Evolutionary conservation across 2,888 invertebrate genomes (phyloP), one percentile per base, ranked within the genome.

Genomic region (Anticlea derivata): DNA sequence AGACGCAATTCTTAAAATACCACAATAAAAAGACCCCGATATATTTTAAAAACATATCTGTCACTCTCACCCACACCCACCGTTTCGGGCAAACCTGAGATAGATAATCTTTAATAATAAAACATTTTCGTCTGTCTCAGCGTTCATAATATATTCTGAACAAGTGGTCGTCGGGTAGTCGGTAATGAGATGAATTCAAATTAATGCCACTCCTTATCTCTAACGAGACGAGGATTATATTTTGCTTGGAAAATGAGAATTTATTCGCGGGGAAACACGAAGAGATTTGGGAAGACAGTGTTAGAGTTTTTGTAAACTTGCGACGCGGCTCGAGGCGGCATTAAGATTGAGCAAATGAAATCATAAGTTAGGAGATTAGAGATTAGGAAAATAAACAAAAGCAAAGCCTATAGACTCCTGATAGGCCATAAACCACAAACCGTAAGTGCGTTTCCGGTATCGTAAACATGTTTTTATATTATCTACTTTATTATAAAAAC

Each of bases 131-230:
- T 61, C 68, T 72, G 70, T 72, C 66, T 71, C 61, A 64, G 58
- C 60, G 45, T 63, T 66, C 62, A 68, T 75, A 75, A 75, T 74
- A 70, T 75, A 75, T 75, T 71, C 73, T 60, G 69, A 63, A 63
- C 71, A 67, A 71, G 75, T 70, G 68, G 68, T 69, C 64, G 66
- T 49, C 64, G 65, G 66, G 65, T 60, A 63, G 61, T 63, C 66
- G 63, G 63, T 75, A 75, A 75, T 71, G 75, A 75, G 73, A 73
- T 72, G 75, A 73, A 75, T 73, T 73, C 71, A 71, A 75, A 75
- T 75, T 73, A 75, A 75, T 70, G 73, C 71, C 64, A 58, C 64
- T 67, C 66, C 73, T 73, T 73, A 73, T 73, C 73, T 73, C 55
- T 72, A 73, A 72, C 72, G 73, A 71, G 72, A 64, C 63, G 62